Evolutionary conservation across 2,888 invertebrate genomes (phyloP), one percentile per base, ranked within the genome.

Genomic region (Hirtodrosophila histrioides): DNA sequence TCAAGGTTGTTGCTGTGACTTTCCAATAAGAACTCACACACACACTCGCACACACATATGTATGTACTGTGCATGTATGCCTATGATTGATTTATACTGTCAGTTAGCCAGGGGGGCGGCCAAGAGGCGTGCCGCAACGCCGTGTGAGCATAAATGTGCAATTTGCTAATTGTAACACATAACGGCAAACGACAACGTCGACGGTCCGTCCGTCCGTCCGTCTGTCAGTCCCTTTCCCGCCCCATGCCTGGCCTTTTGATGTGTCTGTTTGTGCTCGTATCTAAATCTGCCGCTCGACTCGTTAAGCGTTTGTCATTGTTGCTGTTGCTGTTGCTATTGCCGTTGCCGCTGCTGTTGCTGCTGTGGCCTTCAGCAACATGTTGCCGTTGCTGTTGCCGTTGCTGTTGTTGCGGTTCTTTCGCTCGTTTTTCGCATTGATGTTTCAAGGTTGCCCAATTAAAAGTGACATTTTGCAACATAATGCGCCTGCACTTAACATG

Each of bases 361-460:
- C 23, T 33, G 65, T 80, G 80, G 80, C 80, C 83, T 81, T 81
- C 80, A 77, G 77, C 74, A 71, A 75, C 67, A 79, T 80, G 74
- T 75, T 79, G 78, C 62, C 62, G 62, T 55, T 56, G 66, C 17
- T 64, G 68, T 48, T 17, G 27, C 6, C 3, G 27, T 27, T 27
- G 27, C 27, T 61, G 64, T 44, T 58, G 58, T 61, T 71, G 67
- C 57, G 61, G 75, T 75, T 75, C 75, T 75, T 75, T 72, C 76
- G 76, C 76, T 77, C 74, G 68, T 74, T 75, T 77, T 78, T 78
- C 78, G 77, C 86, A 84, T 84, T 84, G 86, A 84, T 85, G 84
- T 86, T 86, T 88, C 88, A 89, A 89, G 89, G 89, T 89, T 88
- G 86, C 86, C 86, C 89, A 89, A 89, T 89, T 89, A 89, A 89